Conservation (phyloP, 2,797 vertebrate species). For the Coccyzus lansbergi region DNA sequence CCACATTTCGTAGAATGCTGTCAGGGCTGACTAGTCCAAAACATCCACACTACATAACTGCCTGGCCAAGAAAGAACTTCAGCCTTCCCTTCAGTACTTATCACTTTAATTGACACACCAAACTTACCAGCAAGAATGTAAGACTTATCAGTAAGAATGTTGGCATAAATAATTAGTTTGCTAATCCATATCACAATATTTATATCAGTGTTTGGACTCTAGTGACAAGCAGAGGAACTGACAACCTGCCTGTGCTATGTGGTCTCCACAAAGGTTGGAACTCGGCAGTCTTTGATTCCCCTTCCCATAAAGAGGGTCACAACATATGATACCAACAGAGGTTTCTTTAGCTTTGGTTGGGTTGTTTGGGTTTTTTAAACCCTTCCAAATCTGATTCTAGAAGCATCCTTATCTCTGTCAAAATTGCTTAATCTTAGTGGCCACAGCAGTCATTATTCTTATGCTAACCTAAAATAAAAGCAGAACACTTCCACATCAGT, state of each 20-base stretch:
- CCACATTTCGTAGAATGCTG: neutral
- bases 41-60: neutral
- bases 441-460: neutral
- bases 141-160: accelerated
- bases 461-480: neutral
- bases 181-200: neutral
- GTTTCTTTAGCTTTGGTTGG: neutral
- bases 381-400: neutral
- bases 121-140: neutral
- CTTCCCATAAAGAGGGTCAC: neutral
- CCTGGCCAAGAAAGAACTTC: neutral
- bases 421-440: neutral
- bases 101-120: neutral
- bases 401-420: neutral
- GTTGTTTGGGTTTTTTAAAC: neutral
- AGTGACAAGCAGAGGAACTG: neutral
- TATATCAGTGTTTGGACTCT: neutral
- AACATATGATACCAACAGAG: neutral
- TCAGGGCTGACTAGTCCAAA: neutral
- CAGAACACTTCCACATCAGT: neutral
- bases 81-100: neutral
- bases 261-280: neutral
- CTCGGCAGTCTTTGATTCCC: neutral
- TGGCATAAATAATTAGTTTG: neutral
- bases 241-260: accelerated